Base-by-base conservation (phyloP, 2,113 vertebrate species). In the Caloenas nicobarica region DNA sequence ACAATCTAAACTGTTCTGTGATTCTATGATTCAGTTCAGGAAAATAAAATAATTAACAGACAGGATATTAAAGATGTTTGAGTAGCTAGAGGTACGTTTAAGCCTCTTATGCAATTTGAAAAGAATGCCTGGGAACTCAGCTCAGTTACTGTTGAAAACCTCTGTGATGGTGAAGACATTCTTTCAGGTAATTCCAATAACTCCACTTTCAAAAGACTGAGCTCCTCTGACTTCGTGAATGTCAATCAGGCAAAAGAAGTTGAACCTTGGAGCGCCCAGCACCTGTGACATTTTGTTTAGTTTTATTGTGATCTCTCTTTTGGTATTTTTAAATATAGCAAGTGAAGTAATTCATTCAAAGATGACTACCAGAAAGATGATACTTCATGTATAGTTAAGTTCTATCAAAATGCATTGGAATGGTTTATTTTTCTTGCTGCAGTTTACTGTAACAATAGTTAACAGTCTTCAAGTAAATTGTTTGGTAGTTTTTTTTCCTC, bases 21-120 rank as follows among this genome's bases (percentile, higher is more conserved):
- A 46, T 46, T 46, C 44, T 46, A 46, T 46, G 44, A 46, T 46
- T 46, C 44, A 46, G 9, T 40, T 69, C 26, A n/a, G 9, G 24
- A 48, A 25, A 53, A 60, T 2, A 76, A 65, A 74, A 54, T 40
- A 44, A 50, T n/a, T 78, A 58, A 31, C 15, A 65, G 25, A 10
- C 15, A 88, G 8, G 9, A 2, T 56, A 29, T 34, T 70, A 61
- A 73, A 87, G 19, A 31, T n/a, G 5, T 78, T 84, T 70, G 58
- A 61, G 13, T 31, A 62, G 6, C 7, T 24, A 56, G 21, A 25
- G 5, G 4, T 24, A 53, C 0, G 0, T 68, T 72, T 51, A 88
- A 86, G 16, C 2, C 25, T 50, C 13, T 46, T n/a, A 25, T 0
- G 1, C 11, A 76, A 60, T 80, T 60, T 82, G 19, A 65, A 90